Base-by-base conservation (phyloP, 2,888 invertebrate species). In the Andrena bucephala region DNA sequence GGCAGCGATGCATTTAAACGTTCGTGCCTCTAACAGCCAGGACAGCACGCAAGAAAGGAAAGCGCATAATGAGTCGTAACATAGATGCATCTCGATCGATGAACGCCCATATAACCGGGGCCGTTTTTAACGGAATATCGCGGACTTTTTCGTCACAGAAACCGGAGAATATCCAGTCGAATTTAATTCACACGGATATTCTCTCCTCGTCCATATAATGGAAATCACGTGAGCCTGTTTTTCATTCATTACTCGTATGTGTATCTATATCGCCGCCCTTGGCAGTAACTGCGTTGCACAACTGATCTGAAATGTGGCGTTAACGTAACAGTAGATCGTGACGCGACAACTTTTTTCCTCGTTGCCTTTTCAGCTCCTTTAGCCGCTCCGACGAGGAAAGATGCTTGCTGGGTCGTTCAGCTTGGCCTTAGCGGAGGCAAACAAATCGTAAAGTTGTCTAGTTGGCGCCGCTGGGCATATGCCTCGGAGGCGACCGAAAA, bases 241-340 rank as follows among this genome's bases (percentile, higher is more conserved):
- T 33, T 31, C 31, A 60, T 60, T 31, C 33, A 54, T 54, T 0
- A 2, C 5, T 10, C 2, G n/a, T 33, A 8, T 3, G 10, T 2
- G n/a, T 16, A n/a, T n/a, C n/a, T n/a, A n/a, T 24, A 57, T 42
- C n/a, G 27, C 8, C 27, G 27, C 57, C 31, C 10, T 42, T 31
- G 69, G 57, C 36, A 57, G 20, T 13, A 54, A 67, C 20, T 27
- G 3, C 33, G 29, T 67, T 67, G 52, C 33, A 16, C 20, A 54
- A 54, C 54, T 8, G 29, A 67, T 67, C 10, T 31, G 20, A 5
- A 31, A 67, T 31, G 67, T n/a, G 54, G 20, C 31, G 24, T 67
- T 67, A 67, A 31, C 27, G 52, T 42, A 31, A n/a, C 31, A 13
- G 1, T 31, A 29, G 20, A 31, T 24, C 5, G 10, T 10, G 29